Evolutionary conservation across 2,797 vertebrate species (phyloP), one percentile per base, ranked within the genome.

Genomic region (Lepilemur septentrionalis): DNA sequence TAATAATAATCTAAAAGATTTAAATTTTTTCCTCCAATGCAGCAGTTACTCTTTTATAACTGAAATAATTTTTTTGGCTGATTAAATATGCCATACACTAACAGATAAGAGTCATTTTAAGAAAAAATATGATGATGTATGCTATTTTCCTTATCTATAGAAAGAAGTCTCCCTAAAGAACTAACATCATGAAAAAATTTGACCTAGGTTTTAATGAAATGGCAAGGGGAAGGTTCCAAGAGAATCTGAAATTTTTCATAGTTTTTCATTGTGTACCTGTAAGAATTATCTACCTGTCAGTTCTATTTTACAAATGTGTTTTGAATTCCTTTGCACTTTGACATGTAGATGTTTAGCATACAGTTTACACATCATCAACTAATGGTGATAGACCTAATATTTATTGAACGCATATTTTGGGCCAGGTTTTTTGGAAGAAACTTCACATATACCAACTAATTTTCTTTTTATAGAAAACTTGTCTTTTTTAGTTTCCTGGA

Each of bases 51-150:
- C 4, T 32, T 89, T 94, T 89, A 48, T 95, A 79, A 89, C 50
- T 82, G 23, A 94, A 89, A 75, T 87, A 83, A 38, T 96, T 87
- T 76, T 35, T 76, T 95, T 88, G 13, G 20, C n/a, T 91, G 35
- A 89, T 78, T 94, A 96, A 85, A 93, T 87, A 85, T 55, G 55
- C 78, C 67, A 95, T 23, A 61, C 70, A 55, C 5, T 90, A 23
- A 69, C 14, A 93, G 72, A 91, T 88, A 81, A 55, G 94, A 91
- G 2, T n/a, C 20, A 86, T 72, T 70, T 84, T 65, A 92, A 89
- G 30, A 92, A 86, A 81, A 43, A 35, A 67, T 46, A 63, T 30
- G 4, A 76, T 57, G 4, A 88, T 65, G 5, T 52, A 38, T 8
- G 4, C 17, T 46, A 81, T 18, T 28, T 43, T 82, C 41, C 15